A percentile compares a stretch with the other conserved stretches of the same genome.
These are phyloP conservation scores for Trogon melanurus DNA, from an alignment of 2,113 vertebrate genomes.

Conservation along the genomic window DNA sequence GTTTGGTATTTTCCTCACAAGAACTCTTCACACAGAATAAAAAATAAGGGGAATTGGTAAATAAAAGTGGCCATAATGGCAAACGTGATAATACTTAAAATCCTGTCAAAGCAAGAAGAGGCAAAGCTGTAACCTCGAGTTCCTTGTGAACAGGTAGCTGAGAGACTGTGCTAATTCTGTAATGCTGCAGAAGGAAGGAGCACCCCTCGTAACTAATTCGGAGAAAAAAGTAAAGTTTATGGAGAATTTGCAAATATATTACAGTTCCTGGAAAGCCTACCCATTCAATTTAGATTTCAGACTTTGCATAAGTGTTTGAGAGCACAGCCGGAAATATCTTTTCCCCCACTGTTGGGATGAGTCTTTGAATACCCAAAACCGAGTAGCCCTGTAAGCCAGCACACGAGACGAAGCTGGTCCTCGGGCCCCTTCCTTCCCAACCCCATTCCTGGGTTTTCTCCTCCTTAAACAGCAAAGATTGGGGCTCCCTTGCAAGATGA, in stretches of 20 bases:
- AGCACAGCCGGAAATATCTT: neutral
- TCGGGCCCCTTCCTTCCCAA: neutral
- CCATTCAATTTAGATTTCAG: neutral
- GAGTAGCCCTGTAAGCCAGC: accelerated
- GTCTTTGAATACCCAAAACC: neutral
- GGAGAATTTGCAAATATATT: neutral
- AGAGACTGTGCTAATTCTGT: neutral
- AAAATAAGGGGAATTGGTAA: neutral
- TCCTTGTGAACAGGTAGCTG: neutral
- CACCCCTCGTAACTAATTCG: neutral
- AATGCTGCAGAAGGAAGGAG: neutral
- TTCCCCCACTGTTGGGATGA: neutral
- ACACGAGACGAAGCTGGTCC: neutral
- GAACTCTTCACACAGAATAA: neutral
- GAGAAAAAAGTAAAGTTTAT: neutral
- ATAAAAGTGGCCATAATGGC: neutral
- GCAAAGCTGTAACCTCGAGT: neutral
- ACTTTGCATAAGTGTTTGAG: neutral
- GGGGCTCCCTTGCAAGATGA: neutral
- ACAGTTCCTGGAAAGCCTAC: neutral
- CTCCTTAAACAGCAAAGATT: neutral
- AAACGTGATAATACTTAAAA: neutral
- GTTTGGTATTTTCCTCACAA: neutral
- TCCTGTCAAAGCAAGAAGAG: neutral
- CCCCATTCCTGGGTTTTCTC: neutral